These are phyloP conservation scores for Pogonocichla stellata DNA, from an alignment of 2,113 vertebrate species.

Conservation along the genomic window DNA sequence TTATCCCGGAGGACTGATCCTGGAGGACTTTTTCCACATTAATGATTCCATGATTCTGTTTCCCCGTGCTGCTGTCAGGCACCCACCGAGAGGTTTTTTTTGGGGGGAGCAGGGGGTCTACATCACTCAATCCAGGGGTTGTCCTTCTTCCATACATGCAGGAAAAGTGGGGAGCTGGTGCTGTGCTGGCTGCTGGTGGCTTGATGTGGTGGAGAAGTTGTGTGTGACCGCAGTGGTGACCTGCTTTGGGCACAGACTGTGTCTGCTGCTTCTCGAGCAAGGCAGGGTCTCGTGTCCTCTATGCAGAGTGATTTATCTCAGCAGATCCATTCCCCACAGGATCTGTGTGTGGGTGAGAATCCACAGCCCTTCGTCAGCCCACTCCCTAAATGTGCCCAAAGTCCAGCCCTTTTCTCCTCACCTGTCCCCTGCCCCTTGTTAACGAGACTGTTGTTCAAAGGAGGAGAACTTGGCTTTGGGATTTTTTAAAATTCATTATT, in stretches of 20 bases:
- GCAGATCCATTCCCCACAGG: fast-evolving
- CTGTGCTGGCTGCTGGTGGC: too few relatives aligned
- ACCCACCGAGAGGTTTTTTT: fast-evolving
- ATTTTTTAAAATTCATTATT: neutral
- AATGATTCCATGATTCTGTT: neutral
- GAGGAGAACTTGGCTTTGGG: neutral
- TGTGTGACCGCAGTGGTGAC: neutral
- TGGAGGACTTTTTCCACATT: neutral
- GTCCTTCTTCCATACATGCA: fast-evolving
- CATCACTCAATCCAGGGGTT: fast-evolving
- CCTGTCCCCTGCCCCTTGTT: neutral
- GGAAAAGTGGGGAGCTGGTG: fast-evolving
- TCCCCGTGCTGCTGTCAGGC: neutral
- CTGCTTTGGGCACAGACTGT: neutral
- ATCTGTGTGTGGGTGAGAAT: neutral
- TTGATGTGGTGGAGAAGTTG: neutral
- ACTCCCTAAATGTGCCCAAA: fast-evolving
- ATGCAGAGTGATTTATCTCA: fast-evolving
- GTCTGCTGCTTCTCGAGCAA: fast-evolving
- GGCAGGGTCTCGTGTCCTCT: fast-evolving
- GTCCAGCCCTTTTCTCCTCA: neutral
- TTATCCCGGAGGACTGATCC: neutral
- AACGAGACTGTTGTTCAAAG: fast-evolving
- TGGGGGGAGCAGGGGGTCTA: fast-evolving
- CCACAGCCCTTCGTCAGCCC: fast-evolving